Evolutionary conservation across 2,113 vertebrate genomes (phyloP).

Genomic region (Manacus vitellinus): DNA sequence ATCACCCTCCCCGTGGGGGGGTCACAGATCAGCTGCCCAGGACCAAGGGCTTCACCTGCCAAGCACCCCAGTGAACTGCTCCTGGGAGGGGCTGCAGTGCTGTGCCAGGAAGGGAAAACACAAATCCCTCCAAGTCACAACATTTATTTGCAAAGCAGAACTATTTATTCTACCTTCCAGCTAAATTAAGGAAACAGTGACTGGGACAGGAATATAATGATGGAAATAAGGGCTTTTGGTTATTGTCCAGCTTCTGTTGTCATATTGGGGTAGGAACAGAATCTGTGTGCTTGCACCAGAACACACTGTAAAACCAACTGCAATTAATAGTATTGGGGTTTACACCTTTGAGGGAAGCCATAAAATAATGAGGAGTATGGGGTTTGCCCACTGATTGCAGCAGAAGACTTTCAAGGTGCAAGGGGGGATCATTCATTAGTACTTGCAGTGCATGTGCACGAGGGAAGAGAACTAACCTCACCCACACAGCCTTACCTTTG

Average conservation of each 20-base stretch:
- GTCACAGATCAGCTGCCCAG: not conserved
- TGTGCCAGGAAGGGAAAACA: not conserved
- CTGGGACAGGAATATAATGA: not conserved
- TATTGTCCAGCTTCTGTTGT: not conserved
- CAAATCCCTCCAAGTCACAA: not conserved
- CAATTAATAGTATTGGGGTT: not conserved
- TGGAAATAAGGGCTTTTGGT: not conserved
- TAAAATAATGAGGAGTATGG: not conserved
- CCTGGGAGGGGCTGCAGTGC: not conserved
- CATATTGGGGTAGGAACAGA: not conserved
- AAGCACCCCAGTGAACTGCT: rapidly evolving
- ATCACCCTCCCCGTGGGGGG: not conserved
- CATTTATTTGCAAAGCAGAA: not conserved
- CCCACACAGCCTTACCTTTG: not conserved
- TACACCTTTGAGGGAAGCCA: not conserved
- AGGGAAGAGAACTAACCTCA: slow-evolving; percentile 5
- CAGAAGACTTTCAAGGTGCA: not conserved
- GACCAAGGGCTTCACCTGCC: not conserved
- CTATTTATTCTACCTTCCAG: not conserved
- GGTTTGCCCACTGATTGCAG: not conserved
- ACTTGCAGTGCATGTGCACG: not conserved
- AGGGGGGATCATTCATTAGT: not conserved
- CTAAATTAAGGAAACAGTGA: not conserved
- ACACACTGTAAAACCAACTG: not conserved
- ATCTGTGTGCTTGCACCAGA: not conserved